phyloP scores from a whole-genome alignment of 2,888 invertebrate species.

The Macrosiphum euphorbiae region DNA sequence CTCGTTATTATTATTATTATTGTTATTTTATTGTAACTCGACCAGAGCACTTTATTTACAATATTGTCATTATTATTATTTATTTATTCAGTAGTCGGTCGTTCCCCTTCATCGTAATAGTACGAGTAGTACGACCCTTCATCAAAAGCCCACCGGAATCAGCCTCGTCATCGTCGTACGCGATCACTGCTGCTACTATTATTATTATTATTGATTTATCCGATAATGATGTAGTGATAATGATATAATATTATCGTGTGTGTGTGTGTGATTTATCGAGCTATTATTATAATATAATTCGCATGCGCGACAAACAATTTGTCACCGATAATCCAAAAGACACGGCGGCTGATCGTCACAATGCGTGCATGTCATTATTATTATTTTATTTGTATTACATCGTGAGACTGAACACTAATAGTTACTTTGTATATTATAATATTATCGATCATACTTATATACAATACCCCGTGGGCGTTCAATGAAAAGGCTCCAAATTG shows the following conservation, averaged over 20 bases:
- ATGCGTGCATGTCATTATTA: not conserved
- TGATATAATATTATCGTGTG: not conserved
- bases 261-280: not conserved
- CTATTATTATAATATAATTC: not conserved
- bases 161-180: not conserved
- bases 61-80: not conserved
- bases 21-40: not conserved
- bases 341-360: not conserved
- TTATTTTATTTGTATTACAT: conserved; percentile 6
- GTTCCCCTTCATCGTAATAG: not conserved
- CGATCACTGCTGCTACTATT: not conserved
- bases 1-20: not conserved
- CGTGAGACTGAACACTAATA: not conserved
- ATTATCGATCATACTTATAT: not conserved
- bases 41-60: not conserved
- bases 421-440: not conserved
- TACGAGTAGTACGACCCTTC: not conserved
- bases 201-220: not conserved
- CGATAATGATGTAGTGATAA: not conserved
- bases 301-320: not conserved
- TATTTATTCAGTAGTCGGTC: not conserved
- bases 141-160: not conserved
- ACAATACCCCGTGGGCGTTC: not conserved
- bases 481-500: not conserved
- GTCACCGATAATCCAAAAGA: conserved; percentile 22